Conservation (phyloP, 2,888 invertebrate genomes). For the Lissonota sp. region DNA sequence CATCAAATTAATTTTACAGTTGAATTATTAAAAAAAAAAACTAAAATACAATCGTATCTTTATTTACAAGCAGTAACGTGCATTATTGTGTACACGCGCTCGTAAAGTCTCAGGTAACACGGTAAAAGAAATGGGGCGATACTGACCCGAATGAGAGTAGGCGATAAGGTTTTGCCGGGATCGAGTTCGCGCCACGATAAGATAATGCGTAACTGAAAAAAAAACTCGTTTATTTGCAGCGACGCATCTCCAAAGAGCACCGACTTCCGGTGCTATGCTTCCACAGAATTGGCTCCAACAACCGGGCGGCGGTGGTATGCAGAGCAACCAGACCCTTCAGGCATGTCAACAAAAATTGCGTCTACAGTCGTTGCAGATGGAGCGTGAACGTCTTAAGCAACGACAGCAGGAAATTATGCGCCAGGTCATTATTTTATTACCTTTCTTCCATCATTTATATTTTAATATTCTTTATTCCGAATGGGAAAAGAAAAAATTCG, state of each 20-base stretch:
- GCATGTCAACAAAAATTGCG: conserved; percentile 91
- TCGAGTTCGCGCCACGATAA: conserved; percentile 49
- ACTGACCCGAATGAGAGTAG: conserved; percentile 23
- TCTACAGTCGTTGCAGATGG: conserved; percentile 93
- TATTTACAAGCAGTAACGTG: too few relatives aligned
- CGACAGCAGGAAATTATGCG: conserved; percentile 95
- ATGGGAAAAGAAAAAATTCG: too few relatives aligned
- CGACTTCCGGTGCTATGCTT: conserved; percentile 86
- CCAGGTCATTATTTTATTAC: conserved; percentile 86
- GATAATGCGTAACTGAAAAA: conserved; percentile 33
- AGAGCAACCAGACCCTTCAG: conserved; percentile 85
- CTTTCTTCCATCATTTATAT: too few relatives aligned
- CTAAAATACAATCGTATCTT: not conserved
- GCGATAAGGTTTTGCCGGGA: conserved; percentile 44
- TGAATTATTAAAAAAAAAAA: not conserved
- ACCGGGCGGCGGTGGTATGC: conserved; percentile 84
- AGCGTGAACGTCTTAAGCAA: conserved; percentile 94
- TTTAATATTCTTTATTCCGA: too few relatives aligned
- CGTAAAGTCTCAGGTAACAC: conserved; percentile 26
- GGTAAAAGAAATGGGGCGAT: conserved; percentile 10
- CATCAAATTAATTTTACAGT: too few relatives aligned
- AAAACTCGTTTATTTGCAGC: conserved; percentile 79
- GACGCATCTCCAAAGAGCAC: conserved; percentile 85
- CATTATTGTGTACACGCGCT: not conserved
- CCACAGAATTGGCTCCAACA: conserved; percentile 85